Percentiles rank a stretch among this genome's conserved stretches.
These are phyloP conservation scores for Pardalotus punctatus DNA, from an alignment of 2,113 vertebrate genomes.

Conservation along the genomic window DNA sequence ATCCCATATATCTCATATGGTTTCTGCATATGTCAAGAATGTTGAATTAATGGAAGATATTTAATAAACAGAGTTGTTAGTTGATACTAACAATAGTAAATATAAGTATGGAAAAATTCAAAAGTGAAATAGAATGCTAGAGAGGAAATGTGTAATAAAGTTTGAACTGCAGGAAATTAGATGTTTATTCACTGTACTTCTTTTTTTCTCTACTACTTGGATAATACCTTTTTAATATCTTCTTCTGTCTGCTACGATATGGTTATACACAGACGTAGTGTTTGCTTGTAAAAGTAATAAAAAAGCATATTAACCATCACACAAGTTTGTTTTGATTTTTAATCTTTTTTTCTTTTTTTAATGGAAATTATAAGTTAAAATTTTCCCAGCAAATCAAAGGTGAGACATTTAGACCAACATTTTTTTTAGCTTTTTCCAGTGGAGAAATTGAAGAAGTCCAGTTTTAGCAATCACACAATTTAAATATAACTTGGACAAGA, in stretches of 20 bases:
- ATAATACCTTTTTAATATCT: neutral
- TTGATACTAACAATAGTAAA: neutral
- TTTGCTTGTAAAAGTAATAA: neutral
- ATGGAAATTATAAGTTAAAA: neutral
- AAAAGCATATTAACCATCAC: neutral
- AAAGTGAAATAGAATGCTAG: neutral
- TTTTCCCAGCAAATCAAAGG: neutral
- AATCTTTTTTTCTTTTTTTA: neutral
- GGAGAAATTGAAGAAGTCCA: neutral
- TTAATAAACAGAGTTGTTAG: neutral
- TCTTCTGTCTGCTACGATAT: fast-evolving
- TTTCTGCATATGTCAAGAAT: neutral
- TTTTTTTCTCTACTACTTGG: neutral
- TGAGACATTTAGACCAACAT: neutral
- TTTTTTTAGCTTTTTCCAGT: neutral
- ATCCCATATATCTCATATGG: neutral
- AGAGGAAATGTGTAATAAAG: neutral
- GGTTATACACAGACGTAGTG: neutral
- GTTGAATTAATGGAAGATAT: neutral
- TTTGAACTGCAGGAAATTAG: neutral
- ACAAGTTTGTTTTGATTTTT: neutral
- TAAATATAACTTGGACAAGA: neutral
- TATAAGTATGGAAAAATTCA: neutral
- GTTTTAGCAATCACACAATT: neutral
- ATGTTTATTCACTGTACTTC: neutral